Percentiles rank a stretch among this genome's conserved stretches.
phyloP scores from a whole-genome alignment of 2,888 invertebrate genomes.

The Apodemia mormo region DNA sequence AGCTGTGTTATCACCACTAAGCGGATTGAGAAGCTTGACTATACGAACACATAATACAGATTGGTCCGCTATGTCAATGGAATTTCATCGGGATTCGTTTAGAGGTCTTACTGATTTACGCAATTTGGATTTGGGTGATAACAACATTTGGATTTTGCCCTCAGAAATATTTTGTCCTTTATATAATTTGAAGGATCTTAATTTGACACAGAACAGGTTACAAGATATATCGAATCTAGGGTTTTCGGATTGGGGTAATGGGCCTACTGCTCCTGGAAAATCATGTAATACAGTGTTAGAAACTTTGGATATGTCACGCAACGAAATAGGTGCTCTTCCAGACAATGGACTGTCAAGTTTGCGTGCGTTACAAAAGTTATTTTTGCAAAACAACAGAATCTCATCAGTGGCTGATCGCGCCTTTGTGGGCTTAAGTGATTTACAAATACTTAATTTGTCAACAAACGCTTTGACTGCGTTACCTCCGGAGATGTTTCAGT shows the following conservation, averaged over 20 bases:
- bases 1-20: constrained; percentile 85
- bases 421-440: constrained; percentile 85
- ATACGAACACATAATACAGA: constrained; percentile 89
- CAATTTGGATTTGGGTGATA: constrained; percentile 86
- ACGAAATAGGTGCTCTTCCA: constrained; percentile 86
- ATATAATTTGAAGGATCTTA: constrained; percentile 85
- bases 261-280: constrained; percentile 84
- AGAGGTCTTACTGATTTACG: constrained; percentile 85
- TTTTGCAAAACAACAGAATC: constrained; percentile 89
- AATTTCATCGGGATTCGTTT: constrained; percentile 87
- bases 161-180: constrained; percentile 87
- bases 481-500: constrained; percentile 89
- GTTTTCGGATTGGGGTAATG: constrained; percentile 87
- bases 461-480: constrained; percentile 89
- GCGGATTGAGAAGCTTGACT: constrained; percentile 84
- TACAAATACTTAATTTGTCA: constrained; percentile 89
- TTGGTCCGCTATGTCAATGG: constrained; percentile 90
- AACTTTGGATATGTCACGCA: constrained; percentile 87
- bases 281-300: constrained; percentile 87
- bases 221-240: constrained; percentile 89
- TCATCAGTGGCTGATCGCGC: constrained; percentile 88
- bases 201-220: constrained; percentile 88
- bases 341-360: constrained; percentile 87
- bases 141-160: constrained; percentile 89
- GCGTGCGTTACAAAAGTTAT: constrained; percentile 85